Evolutionary conservation across 2,888 invertebrate species (phyloP).

Genomic region (Eupithecia abbreviata): DNA sequence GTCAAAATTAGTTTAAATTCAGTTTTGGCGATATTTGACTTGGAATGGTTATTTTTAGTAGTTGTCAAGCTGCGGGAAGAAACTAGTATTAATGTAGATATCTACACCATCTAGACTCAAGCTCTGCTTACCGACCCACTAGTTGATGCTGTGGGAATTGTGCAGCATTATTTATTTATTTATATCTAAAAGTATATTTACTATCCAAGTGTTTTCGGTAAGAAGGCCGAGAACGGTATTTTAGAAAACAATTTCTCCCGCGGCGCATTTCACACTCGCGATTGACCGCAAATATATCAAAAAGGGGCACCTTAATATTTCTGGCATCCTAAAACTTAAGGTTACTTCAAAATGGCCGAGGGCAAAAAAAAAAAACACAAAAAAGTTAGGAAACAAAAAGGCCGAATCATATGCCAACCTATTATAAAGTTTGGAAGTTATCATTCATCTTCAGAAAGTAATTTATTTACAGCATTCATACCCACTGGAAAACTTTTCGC

Average conservation of each 20-base stretch:
- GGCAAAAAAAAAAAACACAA: neutral
- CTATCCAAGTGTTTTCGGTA: too few species aligned
- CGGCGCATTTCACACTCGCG: neutral
- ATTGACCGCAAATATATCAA: neutral
- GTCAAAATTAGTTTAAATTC: too few species aligned
- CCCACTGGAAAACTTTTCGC: conserved; percentile 14
- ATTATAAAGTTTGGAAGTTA: conserved; percentile 30
- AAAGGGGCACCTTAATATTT: neutral
- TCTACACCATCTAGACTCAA: too few species aligned
- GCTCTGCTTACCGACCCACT: too few species aligned
- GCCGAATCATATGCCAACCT: conserved; percentile 9
- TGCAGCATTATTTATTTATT: too few species aligned
- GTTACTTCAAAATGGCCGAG: neutral
- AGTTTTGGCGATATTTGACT: too few species aligned
- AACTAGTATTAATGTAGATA: too few species aligned
- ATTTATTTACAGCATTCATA: conserved; percentile 32
- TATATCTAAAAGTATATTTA: too few species aligned
- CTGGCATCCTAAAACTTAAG: neutral
- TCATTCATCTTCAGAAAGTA: conserved; percentile 31
- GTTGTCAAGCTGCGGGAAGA: too few species aligned
- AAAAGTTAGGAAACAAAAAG: neutral
- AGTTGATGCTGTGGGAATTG: too few species aligned
- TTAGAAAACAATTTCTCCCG: neutral
- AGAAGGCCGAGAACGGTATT: too few species aligned
- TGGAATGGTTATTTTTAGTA: too few species aligned